Conservation (phyloP, 1,140 invertebrate genomes). For the Maconellicoccus hirsutus region DNA sequence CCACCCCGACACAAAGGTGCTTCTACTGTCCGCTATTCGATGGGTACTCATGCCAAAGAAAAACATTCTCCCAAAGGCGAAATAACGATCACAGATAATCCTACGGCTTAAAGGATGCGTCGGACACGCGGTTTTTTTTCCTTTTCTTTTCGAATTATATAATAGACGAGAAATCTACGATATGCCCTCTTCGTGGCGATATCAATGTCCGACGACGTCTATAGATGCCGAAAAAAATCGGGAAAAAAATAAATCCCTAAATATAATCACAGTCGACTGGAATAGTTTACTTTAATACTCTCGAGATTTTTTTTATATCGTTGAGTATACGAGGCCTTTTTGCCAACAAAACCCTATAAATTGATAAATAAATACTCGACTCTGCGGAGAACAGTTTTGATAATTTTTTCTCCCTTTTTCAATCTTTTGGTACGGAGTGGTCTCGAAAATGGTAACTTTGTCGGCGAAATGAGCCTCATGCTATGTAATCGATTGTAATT, state of each 20-base stretch:
- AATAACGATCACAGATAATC: not conserved
- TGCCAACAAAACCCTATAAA: not conserved
- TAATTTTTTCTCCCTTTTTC: too few species aligned
- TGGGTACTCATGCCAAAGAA: not conserved
- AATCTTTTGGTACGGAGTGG: too few species aligned
- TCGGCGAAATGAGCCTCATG: too few species aligned
- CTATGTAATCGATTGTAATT: too few species aligned
- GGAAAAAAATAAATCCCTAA: conserved; percentile 12
- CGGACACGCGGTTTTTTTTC: not conserved
- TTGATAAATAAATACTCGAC: too few species aligned
- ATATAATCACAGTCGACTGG: conserved; percentile 12
- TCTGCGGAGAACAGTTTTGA: too few species aligned
- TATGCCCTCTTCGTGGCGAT: not conserved
- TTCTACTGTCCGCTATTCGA: not conserved
- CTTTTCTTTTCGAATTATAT: not conserved
- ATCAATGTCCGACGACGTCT: not conserved
- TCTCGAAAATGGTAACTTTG: too few species aligned
- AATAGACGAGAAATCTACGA: not conserved
- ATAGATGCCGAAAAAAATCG: not conserved
- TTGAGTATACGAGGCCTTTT: not conserved
- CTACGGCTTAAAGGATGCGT: not conserved
- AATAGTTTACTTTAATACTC: conserved; percentile 13
- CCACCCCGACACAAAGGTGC: too few species aligned
- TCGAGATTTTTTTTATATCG: not conserved
- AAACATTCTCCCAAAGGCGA: conserved; percentile 6